Conservation (phyloP, 2,888 invertebrate genomes). For the Petrolisthes cinctipes region DNA sequence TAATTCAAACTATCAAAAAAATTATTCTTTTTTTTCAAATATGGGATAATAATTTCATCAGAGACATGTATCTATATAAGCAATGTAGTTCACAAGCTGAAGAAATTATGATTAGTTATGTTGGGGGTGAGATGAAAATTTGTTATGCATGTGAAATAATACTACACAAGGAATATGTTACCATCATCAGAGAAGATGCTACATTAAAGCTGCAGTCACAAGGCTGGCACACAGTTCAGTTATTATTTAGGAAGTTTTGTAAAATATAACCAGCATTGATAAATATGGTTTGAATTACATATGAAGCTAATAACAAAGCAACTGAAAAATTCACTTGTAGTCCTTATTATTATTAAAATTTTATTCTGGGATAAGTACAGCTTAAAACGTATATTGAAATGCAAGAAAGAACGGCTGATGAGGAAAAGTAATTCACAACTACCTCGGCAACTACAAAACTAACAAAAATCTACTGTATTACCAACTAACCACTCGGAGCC, state of each 20-base stretch:
- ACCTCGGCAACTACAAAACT: too few relatives aligned
- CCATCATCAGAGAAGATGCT: neutral
- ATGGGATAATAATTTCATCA: slow-evolving; percentile 30
- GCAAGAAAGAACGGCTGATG: too few relatives aligned
- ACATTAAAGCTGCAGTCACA: slow-evolving; percentile 20
- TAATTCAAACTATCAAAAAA: slow-evolving; percentile 24
- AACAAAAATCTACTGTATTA: too few relatives aligned
- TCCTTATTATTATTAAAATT: too few relatives aligned
- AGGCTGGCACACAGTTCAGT: slow-evolving; percentile 19
- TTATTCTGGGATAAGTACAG: too few relatives aligned
- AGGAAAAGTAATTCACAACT: too few relatives aligned
- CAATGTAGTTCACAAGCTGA: neutral
- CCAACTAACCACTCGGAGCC: too few relatives aligned
- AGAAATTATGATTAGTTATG: slow-evolving; percentile 24
- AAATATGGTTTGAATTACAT: neutral
- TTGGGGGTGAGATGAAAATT: neutral
- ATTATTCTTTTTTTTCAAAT: slow-evolving; percentile 15
- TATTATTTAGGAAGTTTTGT: neutral
- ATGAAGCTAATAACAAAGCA: too few relatives aligned
- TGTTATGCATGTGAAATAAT: neutral
- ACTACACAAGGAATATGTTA: neutral
- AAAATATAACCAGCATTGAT: slow-evolving; percentile 29
- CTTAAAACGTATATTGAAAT: too few relatives aligned
- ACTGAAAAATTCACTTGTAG: too few relatives aligned
- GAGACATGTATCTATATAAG: slow-evolving; percentile 13